Conservation (phyloP, 2,888 invertebrate species). For the Diplolepis rosae region DNA sequence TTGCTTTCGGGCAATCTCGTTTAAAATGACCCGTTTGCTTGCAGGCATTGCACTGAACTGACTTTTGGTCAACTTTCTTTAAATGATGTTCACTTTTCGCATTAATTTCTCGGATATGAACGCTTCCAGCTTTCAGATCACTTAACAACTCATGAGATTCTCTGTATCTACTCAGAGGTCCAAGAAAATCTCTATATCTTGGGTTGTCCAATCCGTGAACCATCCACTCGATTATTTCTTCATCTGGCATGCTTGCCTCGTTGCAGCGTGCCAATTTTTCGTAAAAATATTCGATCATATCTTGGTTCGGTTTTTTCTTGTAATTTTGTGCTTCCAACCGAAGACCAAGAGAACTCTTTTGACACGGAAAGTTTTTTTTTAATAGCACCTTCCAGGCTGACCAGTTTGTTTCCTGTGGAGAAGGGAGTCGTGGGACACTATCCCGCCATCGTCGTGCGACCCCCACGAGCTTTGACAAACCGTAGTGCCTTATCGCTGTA, state of each 20-base stretch:
- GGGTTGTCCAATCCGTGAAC: conserved; percentile 44
- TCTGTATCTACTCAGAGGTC: conserved; percentile 42
- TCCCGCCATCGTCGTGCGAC: conserved; percentile 42
- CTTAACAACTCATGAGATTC: conserved; percentile 43
- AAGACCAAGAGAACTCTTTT: neutral
- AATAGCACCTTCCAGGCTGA: conserved; percentile 30
- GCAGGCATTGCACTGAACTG: neutral
- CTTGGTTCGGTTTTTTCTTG: conserved; percentile 39
- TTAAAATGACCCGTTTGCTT: neutral
- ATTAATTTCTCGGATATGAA: neutral
- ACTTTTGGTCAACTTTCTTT: neutral
- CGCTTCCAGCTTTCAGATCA: conserved; percentile 50
- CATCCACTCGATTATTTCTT: conserved; percentile 50
- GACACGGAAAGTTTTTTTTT: conserved; percentile 29
- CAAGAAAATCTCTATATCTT: conserved; percentile 37
- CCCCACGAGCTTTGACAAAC: conserved; percentile 42
- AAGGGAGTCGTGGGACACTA: neutral
- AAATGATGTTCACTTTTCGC: no score
- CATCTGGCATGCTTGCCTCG: conserved; percentile 42
- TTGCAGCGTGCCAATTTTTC: conserved; percentile 49
- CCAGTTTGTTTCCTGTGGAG: conserved; percentile 17
- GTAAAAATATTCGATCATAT: conserved; percentile 50
- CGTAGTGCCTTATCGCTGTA: conserved; percentile 45
- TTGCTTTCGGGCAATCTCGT: neutral
- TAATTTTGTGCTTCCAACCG: conserved; percentile 44